These are phyloP conservation scores for Prenolepis imparis DNA, from an alignment of 2,888 invertebrate species.

Conservation along the genomic window DNA sequence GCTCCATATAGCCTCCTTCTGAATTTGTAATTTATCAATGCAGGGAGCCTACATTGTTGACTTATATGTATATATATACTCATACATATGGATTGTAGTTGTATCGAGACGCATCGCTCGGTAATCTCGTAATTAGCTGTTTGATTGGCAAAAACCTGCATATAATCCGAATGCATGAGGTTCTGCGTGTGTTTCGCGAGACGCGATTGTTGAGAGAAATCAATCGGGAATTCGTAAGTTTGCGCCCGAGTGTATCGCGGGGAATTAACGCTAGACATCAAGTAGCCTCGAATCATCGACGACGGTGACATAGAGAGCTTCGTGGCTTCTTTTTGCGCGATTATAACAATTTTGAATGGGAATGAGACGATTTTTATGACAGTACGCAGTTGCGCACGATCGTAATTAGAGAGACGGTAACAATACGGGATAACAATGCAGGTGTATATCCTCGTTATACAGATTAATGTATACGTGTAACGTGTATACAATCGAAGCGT, in stretches of 20 bases:
- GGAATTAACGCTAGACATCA: conserved; percentile 58
- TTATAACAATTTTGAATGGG: conserved; percentile 51
- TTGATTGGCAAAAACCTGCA: conserved; percentile 64
- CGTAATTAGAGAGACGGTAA: conserved; percentile 1
- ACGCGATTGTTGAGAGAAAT: conserved; percentile 24
- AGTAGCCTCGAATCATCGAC: conserved; percentile 77
- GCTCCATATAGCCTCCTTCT: no score
- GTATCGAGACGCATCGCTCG: conserved; percentile 72
- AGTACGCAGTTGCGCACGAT: not conserved
- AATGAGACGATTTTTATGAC: conserved; percentile 2
- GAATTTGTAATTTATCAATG: no score
- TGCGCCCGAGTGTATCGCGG: conserved; percentile 26
- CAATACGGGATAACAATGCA: conserved; percentile 17
- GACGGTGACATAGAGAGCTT: conserved; percentile 73
- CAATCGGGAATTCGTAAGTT: not conserved
- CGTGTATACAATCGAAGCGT: conserved; percentile 11
- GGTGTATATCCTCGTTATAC: not conserved
- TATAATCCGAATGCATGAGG: conserved; percentile 48
- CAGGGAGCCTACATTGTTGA: no score
- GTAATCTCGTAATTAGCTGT: conserved; percentile 73
- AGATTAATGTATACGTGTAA: not conserved
- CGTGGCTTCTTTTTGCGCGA: conserved; percentile 72
- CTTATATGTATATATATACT: conserved; percentile 58
- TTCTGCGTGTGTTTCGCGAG: conserved; percentile 44
- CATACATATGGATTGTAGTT: conserved; percentile 73